Percentiles rank a stretch among this genome's conserved stretches.
These are phyloP conservation scores for Lacanobia oleracea DNA, from an alignment of 2,888 invertebrate species.

Conservation along the genomic window DNA sequence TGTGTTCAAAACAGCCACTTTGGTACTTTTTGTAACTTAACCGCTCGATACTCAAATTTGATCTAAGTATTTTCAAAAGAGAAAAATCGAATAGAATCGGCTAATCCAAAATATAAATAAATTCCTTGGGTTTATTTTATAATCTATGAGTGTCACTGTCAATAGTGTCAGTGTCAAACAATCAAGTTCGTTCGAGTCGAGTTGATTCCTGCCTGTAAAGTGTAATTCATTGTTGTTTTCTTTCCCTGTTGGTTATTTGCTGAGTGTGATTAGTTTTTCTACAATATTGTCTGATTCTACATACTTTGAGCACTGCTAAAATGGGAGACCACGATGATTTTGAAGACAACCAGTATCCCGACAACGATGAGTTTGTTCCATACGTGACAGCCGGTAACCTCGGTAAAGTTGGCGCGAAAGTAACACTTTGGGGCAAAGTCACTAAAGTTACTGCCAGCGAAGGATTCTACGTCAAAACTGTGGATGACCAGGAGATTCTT, in stretches of 20 bases:
- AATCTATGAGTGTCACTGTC: too few relatives aligned
- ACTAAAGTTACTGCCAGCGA: constrained; percentile 85
- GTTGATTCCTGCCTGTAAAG: constrained; percentile 24
- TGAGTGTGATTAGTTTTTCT: background rate
- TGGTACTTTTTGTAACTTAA: too few relatives aligned
- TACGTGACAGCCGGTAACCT: constrained; percentile 87
- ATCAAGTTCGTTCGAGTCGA: constrained; percentile 15
- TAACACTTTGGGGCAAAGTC: constrained; percentile 87
- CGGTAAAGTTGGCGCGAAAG: constrained; percentile 86
- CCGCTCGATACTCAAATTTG: too few relatives aligned
- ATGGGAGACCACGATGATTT: constrained; percentile 87
- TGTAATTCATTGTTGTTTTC: background rate
- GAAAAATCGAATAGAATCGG: too few relatives aligned
- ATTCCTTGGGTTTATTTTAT: background rate
- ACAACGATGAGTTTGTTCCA: constrained; percentile 87
- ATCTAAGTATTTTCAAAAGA: too few relatives aligned
- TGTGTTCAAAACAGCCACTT: too few relatives aligned
- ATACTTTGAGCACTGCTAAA: background rate
- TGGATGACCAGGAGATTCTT: constrained; percentile 86
- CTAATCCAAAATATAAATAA: background rate
- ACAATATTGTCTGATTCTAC: background rate
- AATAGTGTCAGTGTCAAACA: too few relatives aligned
- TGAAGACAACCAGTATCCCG: constrained; percentile 87
- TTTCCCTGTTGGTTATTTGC: background rate
- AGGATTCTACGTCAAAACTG: constrained; percentile 86